Conservation (phyloP, 2,888 invertebrate species). For the Corythucha ciliata region DNA sequence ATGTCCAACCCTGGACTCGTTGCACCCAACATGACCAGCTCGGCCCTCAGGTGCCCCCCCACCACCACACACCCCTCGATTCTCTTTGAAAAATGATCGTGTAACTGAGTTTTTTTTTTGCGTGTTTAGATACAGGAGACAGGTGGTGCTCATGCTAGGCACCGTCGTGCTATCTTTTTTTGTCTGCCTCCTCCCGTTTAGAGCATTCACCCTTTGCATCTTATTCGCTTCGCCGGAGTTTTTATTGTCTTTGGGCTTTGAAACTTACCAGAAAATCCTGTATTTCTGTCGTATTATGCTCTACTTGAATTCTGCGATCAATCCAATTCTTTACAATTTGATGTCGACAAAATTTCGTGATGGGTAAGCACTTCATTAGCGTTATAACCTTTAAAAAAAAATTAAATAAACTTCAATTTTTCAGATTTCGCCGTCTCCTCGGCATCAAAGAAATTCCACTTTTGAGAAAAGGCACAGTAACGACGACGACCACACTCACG, state of each 20-base stretch:
- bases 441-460: constrained; percentile 47
- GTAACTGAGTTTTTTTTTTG: not conserved
- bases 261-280: constrained; percentile 70
- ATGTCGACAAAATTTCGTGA: constrained; percentile 85
- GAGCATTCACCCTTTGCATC: constrained; percentile 79
- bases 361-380: no score
- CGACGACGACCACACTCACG: constrained; percentile 55
- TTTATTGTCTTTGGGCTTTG: constrained; percentile 58
- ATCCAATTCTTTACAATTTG: constrained; percentile 84
- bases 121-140: constrained; percentile 28
- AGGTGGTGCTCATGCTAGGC: constrained; percentile 74
- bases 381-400: no score
- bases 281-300: constrained; percentile 79
- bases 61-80: constrained; percentile 10
- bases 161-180: constrained; percentile 87
- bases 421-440: constrained; percentile 47
- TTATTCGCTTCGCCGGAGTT: constrained; percentile 60
- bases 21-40: constrained; percentile 45
- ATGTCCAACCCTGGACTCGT: constrained; percentile 69
- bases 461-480: constrained; percentile 56
- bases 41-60: constrained; percentile 35
- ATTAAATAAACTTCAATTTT: no score
- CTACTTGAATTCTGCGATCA: constrained; percentile 81
- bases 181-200: constrained; percentile 78
- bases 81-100: not conserved